Evolutionary conservation across 1,140 invertebrate species (phyloP).

Genomic region (Meloidogyne chitwoodi): DNA sequence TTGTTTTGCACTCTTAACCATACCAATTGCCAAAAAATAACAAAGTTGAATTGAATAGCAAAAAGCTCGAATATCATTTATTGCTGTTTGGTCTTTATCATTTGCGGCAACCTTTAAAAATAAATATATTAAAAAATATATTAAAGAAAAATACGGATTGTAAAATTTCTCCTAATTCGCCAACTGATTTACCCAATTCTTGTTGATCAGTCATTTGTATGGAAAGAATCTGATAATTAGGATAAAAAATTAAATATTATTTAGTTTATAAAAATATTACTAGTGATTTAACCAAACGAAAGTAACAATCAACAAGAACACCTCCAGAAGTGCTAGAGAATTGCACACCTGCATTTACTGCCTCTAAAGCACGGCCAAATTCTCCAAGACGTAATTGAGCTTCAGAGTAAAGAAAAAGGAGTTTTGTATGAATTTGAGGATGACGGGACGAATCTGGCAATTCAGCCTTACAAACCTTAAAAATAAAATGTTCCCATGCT

Average conservation of each 20-base stretch:
- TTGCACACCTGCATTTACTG: conserved; percentile 37
- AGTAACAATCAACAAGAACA: conserved; percentile 40
- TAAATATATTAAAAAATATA: neutral
- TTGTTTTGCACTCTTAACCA: conserved; percentile 46
- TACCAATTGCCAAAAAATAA: conserved; percentile 41
- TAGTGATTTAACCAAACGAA: conserved; percentile 40
- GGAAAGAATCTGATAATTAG: conserved; percentile 30
- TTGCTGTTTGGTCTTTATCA: conserved; percentile 22
- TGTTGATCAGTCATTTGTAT: conserved; percentile 44
- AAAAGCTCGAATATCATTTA: conserved; percentile 43
- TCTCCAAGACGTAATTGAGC: conserved; percentile 32
- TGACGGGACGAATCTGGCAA: conserved; percentile 19
- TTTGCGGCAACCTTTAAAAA: conserved; percentile 3
- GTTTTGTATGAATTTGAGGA: conserved; percentile 34
- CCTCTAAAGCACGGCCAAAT: conserved; percentile 34
- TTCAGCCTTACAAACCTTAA: conserved; percentile 27
- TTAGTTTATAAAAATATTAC: neutral
- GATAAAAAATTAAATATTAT: neutral
- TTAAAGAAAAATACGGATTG: conserved; percentile 11
- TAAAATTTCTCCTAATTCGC: conserved; percentile 40
- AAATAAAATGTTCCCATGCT: neutral
- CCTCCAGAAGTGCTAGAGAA: conserved; percentile 30
- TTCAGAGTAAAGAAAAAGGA: conserved; percentile 37
- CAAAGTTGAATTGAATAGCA: conserved; percentile 48
- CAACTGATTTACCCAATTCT: conserved; percentile 37